A percentile compares a stretch with the other conserved stretches of the same genome.
These are phyloP conservation scores for Perithous albicinctus DNA, from an alignment of 2,888 invertebrate genomes.

Conservation along the genomic window DNA sequence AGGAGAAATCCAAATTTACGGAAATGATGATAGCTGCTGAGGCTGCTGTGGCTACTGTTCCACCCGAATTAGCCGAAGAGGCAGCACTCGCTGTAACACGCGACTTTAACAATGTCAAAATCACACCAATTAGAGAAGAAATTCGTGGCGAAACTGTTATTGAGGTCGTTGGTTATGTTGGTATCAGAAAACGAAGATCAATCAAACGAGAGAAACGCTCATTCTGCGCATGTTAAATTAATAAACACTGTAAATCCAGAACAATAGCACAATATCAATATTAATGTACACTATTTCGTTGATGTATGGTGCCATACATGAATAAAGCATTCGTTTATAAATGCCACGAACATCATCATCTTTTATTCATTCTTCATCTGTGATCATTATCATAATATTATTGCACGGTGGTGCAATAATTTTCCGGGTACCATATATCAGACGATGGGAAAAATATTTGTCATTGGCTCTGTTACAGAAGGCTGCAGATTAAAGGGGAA, in stretches of 20 bases:
- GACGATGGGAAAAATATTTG: neutral
- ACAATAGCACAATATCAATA: neutral
- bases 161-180: slow-evolving; percentile 85
- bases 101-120: slow-evolving; percentile 79
- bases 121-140: slow-evolving; percentile 79
- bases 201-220: slow-evolving; percentile 17
- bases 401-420: slow-evolving; percentile 3
- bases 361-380: slow-evolving; percentile 13
- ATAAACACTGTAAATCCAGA: too few species aligned
- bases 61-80: slow-evolving; percentile 84
- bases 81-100: slow-evolving; percentile 84
- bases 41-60: slow-evolving; percentile 84
- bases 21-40: slow-evolving; percentile 85
- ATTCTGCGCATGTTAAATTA: slow-evolving; percentile 53
- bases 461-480: neutral
- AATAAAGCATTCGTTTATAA: neutral
- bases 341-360: neutral
- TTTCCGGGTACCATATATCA: neutral
- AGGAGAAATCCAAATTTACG: slow-evolving; percentile 84
- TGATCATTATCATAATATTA: neutral
- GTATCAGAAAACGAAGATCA: slow-evolving; percentile 82
- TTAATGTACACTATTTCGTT: neutral
- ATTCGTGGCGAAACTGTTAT: slow-evolving; percentile 83
- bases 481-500: neutral
- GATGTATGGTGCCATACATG: neutral